Conservation (phyloP, 2,113 vertebrate genomes). For the Megaceryle torquata region DNA sequence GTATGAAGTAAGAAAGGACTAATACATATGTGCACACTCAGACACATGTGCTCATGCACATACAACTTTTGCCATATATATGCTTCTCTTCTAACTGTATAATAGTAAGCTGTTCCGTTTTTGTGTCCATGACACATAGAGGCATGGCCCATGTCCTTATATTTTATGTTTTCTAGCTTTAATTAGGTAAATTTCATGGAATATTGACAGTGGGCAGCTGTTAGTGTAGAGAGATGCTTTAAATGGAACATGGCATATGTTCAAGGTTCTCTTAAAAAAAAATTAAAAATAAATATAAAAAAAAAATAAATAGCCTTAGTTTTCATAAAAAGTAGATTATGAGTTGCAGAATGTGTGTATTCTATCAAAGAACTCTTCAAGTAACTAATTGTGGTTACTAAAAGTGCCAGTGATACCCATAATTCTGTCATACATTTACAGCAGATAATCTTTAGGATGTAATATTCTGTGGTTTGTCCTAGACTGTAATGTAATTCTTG, state of each 20-base stretch:
- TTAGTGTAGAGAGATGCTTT: not conserved
- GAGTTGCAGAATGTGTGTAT: not conserved
- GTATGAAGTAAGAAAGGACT: too few relatives aligned
- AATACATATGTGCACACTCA: fast-evolving
- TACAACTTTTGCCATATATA: not conserved
- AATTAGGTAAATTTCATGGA: not conserved
- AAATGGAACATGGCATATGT: not conserved
- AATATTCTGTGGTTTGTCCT: not conserved
- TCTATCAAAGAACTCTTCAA: not conserved
- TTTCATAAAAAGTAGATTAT: not conserved
- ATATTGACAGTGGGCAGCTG: not conserved
- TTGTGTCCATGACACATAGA: not conserved
- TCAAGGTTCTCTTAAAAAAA: not conserved
- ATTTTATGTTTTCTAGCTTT: not conserved
- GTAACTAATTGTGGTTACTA: not conserved
- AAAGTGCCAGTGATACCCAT: not conserved
- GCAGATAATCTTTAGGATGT: not conserved
- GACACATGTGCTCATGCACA: fast-evolving
- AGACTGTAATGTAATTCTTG: not conserved
- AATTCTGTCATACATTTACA: not conserved
- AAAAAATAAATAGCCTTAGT: too few relatives aligned
- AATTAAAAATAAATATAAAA: too few relatives aligned
- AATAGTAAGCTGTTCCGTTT: not conserved
- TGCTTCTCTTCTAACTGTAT: not conserved
- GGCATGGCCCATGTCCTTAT: not conserved